A percentile compares a stretch with the other conserved stretches of the same genome.
Evolutionary conservation across 2,113 vertebrate species (phyloP).

Genomic region (Maccullochella peelii): DNA sequence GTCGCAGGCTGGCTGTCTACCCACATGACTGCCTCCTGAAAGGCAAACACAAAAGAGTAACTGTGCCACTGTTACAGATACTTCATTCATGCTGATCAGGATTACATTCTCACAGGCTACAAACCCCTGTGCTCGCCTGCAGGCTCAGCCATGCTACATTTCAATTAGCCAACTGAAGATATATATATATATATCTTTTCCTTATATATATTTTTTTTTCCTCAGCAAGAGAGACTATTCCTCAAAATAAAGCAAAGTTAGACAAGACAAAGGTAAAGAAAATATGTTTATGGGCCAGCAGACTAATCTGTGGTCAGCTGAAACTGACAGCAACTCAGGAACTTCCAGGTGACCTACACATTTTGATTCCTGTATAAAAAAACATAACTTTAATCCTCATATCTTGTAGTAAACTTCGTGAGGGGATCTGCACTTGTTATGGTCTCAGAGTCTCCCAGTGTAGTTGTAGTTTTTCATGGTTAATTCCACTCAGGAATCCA

Average conservation of each 20-base stretch:
- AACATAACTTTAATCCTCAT: background rate
- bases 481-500: constrained; percentile 3
- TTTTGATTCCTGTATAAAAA: background rate
- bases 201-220: too few relatives aligned
- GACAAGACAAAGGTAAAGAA: background rate
- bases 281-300: background rate
- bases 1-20: constrained; percentile 12
- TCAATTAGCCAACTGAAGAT: constrained; percentile 40
- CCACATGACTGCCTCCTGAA: constrained; percentile 47
- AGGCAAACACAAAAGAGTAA: constrained; percentile 62
- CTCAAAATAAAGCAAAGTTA: background rate
- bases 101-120: constrained; percentile 50
- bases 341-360: background rate
- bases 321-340: background rate
- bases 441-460: background rate
- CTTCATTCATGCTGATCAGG: constrained; percentile 57
- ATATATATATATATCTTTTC: too few relatives aligned
- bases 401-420: background rate
- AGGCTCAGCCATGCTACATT: constrained; percentile 38
- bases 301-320: background rate
- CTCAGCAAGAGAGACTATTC: background rate
- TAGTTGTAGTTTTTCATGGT: background rate
- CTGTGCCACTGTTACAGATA: constrained; percentile 69
- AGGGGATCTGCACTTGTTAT: too few relatives aligned
- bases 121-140: constrained; percentile 8